Evolutionary conservation across 2,113 vertebrate genomes (phyloP).

Genomic region (Pholis gunnellus): DNA sequence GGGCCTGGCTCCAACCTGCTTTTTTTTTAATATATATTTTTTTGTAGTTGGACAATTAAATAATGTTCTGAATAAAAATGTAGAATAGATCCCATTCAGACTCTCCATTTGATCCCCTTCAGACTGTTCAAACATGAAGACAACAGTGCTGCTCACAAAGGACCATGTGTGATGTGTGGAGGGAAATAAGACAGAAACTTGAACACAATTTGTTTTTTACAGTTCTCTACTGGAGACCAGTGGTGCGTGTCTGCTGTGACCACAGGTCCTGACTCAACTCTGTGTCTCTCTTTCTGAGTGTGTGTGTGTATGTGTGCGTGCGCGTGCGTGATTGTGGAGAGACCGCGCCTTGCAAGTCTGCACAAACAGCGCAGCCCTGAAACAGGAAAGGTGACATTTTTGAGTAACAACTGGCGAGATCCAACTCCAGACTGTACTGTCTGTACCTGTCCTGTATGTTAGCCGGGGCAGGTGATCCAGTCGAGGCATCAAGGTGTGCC

Average conservation of each 20-base stretch:
- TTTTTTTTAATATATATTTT: background rate
- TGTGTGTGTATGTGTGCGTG: constrained; percentile 14
- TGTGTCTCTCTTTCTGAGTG: constrained; percentile 11
- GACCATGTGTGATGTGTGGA: background rate
- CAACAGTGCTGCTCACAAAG: background rate
- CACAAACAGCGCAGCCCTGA: constrained; percentile 82
- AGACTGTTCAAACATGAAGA: background rate
- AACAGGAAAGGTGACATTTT: constrained; percentile 91
- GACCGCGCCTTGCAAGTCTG: constrained; percentile 85
- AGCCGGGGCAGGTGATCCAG: constrained; percentile 77
- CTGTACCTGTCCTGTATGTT: constrained; percentile 83
- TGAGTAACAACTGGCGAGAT: constrained; percentile 84
- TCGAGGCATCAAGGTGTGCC: constrained; percentile 72
- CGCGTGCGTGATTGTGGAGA: constrained; percentile 31
- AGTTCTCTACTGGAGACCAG: constrained; percentile 71
- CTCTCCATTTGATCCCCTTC: background rate
- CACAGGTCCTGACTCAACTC: constrained; percentile 77
- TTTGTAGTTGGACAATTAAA: background rate
- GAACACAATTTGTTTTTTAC: constrained; percentile 54
- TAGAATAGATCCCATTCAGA: background rate
- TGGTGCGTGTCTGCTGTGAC: constrained; percentile 81
- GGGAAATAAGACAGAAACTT: constrained; percentile 46
- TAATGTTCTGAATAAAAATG: background rate
- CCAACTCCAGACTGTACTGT: constrained; percentile 81
- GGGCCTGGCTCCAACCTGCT: background rate